Percentiles rank a stretch among this genome's conserved stretches.
These are phyloP conservation scores for Paradisaea rubra DNA, from an alignment of 2,113 vertebrate species.

Conservation along the genomic window DNA sequence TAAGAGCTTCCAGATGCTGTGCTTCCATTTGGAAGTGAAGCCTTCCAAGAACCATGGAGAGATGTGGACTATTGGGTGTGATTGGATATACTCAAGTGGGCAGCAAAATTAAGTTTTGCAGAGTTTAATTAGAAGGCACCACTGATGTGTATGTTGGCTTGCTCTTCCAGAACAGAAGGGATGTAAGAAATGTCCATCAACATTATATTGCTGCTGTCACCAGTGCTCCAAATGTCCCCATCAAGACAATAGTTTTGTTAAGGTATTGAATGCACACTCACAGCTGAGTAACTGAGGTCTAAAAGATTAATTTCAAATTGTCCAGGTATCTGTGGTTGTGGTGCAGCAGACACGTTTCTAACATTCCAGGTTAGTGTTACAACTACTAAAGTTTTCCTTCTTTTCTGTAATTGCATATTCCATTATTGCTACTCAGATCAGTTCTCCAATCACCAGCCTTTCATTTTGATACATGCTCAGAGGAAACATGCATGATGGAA, in stretches of 20 bases:
- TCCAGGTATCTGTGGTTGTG: neutral
- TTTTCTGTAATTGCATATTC: neutral
- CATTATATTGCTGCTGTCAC: neutral
- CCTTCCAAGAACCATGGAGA: neutral
- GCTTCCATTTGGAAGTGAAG: neutral
- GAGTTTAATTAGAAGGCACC: neutral
- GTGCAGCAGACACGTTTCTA: neutral
- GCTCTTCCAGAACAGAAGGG: neutral
- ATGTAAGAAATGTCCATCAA: neutral
- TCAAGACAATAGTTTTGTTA: neutral
- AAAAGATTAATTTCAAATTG: neutral
- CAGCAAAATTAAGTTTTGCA: neutral
- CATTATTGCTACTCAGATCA: neutral
- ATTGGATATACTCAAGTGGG: neutral
- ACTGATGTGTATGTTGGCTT: neutral
- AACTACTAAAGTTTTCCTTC: neutral
- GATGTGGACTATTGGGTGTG: neutral
- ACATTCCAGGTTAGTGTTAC: neutral
- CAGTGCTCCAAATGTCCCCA: neutral
- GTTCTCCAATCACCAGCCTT: neutral
- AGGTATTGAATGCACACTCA: neutral
- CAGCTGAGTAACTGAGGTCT: neutral
- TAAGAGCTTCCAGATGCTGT: neutral
- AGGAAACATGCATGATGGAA: neutral
- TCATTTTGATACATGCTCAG: neutral